phyloP scores from a whole-genome alignment of 2,797 vertebrate genomes.

The Falco biarmicus region DNA sequence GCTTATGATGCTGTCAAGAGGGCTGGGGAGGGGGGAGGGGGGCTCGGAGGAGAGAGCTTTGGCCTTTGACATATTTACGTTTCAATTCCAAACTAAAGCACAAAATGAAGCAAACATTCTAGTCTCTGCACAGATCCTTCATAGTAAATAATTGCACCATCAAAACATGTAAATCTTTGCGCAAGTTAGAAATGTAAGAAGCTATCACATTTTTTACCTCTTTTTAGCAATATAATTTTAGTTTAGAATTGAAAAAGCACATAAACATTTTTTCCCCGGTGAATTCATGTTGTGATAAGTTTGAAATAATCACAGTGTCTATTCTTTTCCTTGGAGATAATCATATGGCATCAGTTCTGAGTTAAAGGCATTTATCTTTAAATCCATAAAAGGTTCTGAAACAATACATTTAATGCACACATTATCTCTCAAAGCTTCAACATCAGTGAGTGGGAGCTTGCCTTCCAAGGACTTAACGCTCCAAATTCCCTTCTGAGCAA shows the following conservation, averaged over 20 bases:
- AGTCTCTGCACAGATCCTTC: background rate
- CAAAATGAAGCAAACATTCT: background rate
- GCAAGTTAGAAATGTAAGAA: background rate
- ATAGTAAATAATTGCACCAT: background rate
- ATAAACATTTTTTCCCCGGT: background rate
- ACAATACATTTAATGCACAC: background rate
- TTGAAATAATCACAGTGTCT: background rate
- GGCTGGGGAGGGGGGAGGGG: background rate
- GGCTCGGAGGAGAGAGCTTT: background rate
- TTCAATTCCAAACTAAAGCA: background rate
- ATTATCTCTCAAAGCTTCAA: background rate
- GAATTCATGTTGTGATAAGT: constrained; percentile 5
- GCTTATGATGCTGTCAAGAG: background rate
- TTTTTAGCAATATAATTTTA: constrained; percentile 19
- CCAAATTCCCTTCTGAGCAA: background rate
- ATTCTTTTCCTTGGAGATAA: background rate
- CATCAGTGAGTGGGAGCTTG: background rate
- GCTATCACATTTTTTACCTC: background rate
- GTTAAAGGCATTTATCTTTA: constrained; percentile 15
- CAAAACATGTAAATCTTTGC: constrained; percentile 2
- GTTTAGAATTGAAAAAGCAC: background rate
- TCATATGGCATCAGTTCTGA: background rate
- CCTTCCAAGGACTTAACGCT: background rate
- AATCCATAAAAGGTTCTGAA: constrained; percentile 27
- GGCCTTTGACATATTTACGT: background rate